Conservation (phyloP, 2,888 invertebrate species). For the Oithona nana region DNA sequence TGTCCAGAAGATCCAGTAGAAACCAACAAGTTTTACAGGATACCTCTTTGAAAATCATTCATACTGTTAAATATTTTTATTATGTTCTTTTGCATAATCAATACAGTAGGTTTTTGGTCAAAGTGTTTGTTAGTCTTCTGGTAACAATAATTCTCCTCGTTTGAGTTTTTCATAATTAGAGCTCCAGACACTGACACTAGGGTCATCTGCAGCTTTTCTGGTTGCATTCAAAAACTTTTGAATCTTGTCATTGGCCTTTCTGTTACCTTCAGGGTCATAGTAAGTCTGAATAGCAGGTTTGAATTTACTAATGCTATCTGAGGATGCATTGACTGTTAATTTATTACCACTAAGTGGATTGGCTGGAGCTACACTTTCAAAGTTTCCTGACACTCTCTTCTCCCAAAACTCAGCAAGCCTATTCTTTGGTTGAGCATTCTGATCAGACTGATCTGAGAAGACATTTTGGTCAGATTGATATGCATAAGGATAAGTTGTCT, state of each 20-base stretch:
- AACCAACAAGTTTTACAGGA: not conserved
- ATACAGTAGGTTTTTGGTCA: not conserved
- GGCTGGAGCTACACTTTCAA: not conserved
- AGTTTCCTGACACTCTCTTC: not conserved
- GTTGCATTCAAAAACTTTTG: slow-evolving; percentile 1
- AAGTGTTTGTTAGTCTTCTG: not conserved
- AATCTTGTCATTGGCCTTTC: not conserved
- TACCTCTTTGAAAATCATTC: not conserved
- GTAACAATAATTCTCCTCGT: not conserved
- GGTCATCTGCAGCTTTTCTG: not conserved
- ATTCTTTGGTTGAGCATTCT: not conserved
- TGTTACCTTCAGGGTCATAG: not conserved
- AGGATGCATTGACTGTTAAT: not conserved
- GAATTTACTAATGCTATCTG: not conserved
- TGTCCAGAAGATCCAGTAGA: not conserved
- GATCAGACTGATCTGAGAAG: too few relatives aligned
- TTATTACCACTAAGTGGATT: not conserved
- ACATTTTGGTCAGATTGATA: too few relatives aligned
- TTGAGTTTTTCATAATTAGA: not conserved
- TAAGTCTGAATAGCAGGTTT: not conserved
- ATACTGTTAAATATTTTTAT: not conserved
- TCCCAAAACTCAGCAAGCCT: not conserved
- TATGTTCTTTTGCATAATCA: not conserved
- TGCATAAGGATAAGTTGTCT: not conserved
- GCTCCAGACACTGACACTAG: not conserved